These are phyloP conservation scores for Drosophila ercepeae DNA, from an alignment of 1,140 invertebrate species.

Conservation along the genomic window DNA sequence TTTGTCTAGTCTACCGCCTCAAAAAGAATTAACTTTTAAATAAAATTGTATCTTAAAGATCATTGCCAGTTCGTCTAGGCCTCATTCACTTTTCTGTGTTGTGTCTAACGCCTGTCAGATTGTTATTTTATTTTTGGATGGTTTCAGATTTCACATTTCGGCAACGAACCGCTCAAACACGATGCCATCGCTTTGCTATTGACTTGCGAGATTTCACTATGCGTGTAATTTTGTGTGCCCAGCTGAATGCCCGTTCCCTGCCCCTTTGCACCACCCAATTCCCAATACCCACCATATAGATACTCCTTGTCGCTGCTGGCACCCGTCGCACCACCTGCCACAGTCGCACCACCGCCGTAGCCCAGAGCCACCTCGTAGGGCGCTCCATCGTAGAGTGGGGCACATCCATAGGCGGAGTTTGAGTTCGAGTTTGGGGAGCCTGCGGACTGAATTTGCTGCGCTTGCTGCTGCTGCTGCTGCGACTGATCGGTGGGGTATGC, in stretches of 20 bases:
- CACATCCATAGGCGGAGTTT: constrained; percentile 71
- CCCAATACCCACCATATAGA: constrained; percentile 77
- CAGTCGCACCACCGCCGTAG: constrained; percentile 32
- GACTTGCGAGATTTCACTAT: constrained; percentile 78
- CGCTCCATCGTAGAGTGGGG: constrained; percentile 68
- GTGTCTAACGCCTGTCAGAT: constrained; percentile 29
- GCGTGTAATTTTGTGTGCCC: constrained; percentile 71
- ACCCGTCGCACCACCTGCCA: constrained; percentile 18
- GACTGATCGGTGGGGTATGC: constrained; percentile 43
- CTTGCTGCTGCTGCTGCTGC: constrained; percentile 55
- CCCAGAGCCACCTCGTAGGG: constrained; percentile 74
- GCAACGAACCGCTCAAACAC: constrained; percentile 20
- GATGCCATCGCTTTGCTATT: constrained; percentile 63
- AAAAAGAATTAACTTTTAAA: neutral
- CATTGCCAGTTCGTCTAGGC: constrained; percentile 13
- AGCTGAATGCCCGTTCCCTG: neutral
- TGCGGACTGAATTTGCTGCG: constrained; percentile 64
- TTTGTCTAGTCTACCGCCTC: neutral
- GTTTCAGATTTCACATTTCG: constrained; percentile 71
- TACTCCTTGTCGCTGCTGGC: constrained; percentile 75
- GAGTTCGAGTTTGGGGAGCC: constrained; percentile 73
- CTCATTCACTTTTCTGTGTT: neutral
- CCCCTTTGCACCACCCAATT: constrained; percentile 28
- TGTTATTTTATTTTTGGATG: constrained; percentile 13
- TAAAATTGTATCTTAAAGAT: constrained; percentile 5